Evolutionary conservation across 2,797 vertebrate genomes (phyloP), one percentile per base, ranked within the genome.

Genomic region (Eulemur coronatus): DNA sequence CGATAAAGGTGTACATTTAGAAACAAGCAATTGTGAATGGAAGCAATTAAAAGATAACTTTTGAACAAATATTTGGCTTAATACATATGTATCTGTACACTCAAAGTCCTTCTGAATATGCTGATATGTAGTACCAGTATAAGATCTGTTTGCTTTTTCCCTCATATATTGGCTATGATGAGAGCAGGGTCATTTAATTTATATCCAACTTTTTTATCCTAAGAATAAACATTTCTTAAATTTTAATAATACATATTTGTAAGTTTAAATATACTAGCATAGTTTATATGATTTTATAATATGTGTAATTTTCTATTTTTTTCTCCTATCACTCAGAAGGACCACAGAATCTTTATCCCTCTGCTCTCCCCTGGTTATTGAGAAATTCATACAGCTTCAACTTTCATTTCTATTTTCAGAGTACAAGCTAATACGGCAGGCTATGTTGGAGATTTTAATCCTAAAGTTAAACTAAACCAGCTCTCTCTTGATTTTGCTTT

Each of bases 61-160:
- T 63, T 95, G n/a, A 97, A 96, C 57, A 97, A 97, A 79, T 92
- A 94, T 82, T 97, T 98, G 97, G 70, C 97, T 97, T 67, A 96
- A 97, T 82, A 95, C 96, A 98, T 57, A 82, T 92, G 97, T 24
- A 72, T 94, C 96, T 98, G 84, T 97, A 97, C 57, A 98, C 96
- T 98, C 98, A 97, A 98, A 98, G 98, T 98, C 98, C 98, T 99
- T 98, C 98, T 98, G 94, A 98, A 98, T 99, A 99, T 98, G 98
- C 99, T 98, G 99, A 99, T 98, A 98, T 92, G 24, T 67, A 94
- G 38, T 78, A 94, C 43, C 96, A 88, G 94, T 78, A 91, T 73
- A 94, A 97, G 59, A 55, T n/a, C 33, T 72, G 81, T 90, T 85
- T 46, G 10, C 14, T 73, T 86, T 65, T 79, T 11, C 15, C 3